These are phyloP conservation scores for Pristionchus mayeri DNA, from an alignment of 2,888 invertebrate genomes.

Conservation along the genomic window DNA sequence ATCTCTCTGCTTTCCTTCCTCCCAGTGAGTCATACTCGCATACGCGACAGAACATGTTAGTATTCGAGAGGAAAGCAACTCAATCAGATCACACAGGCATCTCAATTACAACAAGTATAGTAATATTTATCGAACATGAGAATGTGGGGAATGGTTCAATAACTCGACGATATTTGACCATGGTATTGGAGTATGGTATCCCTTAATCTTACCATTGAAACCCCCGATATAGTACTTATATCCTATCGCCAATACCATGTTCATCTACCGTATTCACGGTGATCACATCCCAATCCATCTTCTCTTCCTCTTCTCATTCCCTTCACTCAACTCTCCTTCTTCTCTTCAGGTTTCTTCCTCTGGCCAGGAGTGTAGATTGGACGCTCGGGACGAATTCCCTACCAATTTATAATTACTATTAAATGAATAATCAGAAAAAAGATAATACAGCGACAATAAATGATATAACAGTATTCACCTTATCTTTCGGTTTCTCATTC, in stretches of 20 bases:
- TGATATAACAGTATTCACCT: neutral
- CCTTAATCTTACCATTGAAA: neutral
- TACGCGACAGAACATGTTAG: conserved; percentile 36
- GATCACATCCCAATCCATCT: neutral
- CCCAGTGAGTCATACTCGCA: neutral
- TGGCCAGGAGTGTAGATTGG: conserved; percentile 42
- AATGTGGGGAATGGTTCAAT: conserved; percentile 8
- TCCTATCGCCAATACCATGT: conserved; percentile 22
- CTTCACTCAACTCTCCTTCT: conserved; percentile 8
- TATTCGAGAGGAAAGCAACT: conserved; percentile 12
- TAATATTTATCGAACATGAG: neutral
- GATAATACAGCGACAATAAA: neutral
- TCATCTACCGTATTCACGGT: conserved; percentile 25
- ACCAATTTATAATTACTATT: neutral
- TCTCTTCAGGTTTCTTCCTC: conserved; percentile 47
- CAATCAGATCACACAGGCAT: neutral
- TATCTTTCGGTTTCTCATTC: neutral
- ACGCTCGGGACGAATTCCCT: conserved; percentile 45
- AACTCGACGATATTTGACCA: neutral
- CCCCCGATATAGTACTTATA: neutral
- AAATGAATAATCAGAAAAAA: neutral
- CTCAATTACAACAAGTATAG: neutral
- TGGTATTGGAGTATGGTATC: conserved; percentile 2
- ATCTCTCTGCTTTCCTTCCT: neutral
- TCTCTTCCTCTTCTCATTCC: neutral